phyloP scores from a whole-genome alignment of 2,888 invertebrate species.

The Acheta domesticus region DNA sequence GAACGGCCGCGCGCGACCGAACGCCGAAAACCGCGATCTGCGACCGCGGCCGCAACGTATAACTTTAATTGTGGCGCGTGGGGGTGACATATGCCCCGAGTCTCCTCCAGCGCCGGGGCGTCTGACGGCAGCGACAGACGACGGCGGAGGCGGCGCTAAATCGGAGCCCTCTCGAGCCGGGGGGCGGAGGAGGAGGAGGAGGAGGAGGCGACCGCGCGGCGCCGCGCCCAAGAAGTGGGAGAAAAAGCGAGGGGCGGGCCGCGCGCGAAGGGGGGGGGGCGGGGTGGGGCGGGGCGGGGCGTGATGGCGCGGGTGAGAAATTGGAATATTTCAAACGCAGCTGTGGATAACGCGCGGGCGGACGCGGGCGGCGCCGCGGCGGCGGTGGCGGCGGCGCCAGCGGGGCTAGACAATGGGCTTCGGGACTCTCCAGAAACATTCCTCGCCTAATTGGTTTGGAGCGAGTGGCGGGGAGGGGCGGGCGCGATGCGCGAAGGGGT shows the following conservation, averaged over 20 bases:
- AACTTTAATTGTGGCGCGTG: too few relatives aligned
- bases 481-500: neutral
- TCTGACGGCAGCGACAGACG: too few relatives aligned
- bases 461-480: neutral
- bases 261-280: neutral
- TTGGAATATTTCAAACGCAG: conserved; percentile 18
- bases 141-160: too few relatives aligned
- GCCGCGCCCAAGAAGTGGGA: neutral
- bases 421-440: conserved; percentile 18
- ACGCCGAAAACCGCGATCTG: too few relatives aligned
- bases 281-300: neutral
- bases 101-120: too few relatives aligned
- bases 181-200: too few relatives aligned
- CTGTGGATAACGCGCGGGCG: conserved; percentile 3
- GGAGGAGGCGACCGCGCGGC: too few relatives aligned
- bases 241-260: neutral
- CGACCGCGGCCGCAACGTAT: too few relatives aligned
- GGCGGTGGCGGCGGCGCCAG: neutral
- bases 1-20: too few relatives aligned
- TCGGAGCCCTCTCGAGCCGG: too few relatives aligned
- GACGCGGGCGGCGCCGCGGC: neutral
- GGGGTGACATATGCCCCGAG: too few relatives aligned
- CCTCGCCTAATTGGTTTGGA: conserved; percentile 9
- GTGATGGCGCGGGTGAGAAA: neutral
- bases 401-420: neutral